Evolutionary conservation across 2,113 vertebrate species (phyloP), one percentile per base, ranked within the genome.

Genomic region (Amblyopsis rosae): DNA sequence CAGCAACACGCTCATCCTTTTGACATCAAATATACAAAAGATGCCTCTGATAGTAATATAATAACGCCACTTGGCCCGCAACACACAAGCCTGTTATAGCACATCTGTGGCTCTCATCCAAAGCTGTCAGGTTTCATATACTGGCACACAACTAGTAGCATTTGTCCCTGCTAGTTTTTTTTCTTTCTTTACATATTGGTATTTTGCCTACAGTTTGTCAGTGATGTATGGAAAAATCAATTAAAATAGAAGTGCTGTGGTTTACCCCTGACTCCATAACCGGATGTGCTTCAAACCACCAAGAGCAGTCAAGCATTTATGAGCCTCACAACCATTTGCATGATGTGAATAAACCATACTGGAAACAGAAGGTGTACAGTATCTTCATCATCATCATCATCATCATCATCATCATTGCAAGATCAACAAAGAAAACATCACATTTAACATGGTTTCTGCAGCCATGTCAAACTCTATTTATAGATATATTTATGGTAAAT

Each of bases 191-290:
- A 0, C 13, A 60, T 67, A 81, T 77, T 80, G 71, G 57, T 76
- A 67, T 67, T 78, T 67, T 75, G 69, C 77, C 77, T 65, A 19
- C 91, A 90, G 49, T 72, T 90, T 95, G 92, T 94, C 94, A 94
- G 93, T 96, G 95, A 96, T 95, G 93, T 95, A 97, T 96, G 92
- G 93, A 92, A 90, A 95, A 96, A 97, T 96, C 93, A 91, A 96
- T 96, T 92, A 91, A 92, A 94, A 93, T 90, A 90, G 78, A 79
- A 86, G 87, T 89, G 58, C 87, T 93, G 93, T 89, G 93, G 89
- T 59, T 84, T 89, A 71, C 73, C 72, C 9, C 33, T 55, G 53
- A 73, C 66, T 74, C 33, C 12, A 4, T 50, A 57, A 54, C 73
- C 57, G 69, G 80, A 84, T 76, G 33, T 56, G 55, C 67, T 59